These are phyloP conservation scores for Lepidocolaptes lacrymiger DNA, from an alignment of 2,797 vertebrate genomes.

Conservation along the genomic window DNA sequence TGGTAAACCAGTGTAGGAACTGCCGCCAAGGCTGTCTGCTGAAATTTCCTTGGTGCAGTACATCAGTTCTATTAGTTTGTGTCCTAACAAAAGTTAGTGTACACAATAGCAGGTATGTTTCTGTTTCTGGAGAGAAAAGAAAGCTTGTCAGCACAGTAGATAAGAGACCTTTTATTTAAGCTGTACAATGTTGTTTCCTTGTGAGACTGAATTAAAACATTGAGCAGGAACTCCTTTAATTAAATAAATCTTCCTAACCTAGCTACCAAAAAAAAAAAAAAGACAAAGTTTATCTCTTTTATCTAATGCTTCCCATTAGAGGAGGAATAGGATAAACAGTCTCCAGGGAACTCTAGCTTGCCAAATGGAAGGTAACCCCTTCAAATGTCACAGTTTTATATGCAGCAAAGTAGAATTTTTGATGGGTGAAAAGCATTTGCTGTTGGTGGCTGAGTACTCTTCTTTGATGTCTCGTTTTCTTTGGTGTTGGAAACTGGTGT, in stretches of 20 bases:
- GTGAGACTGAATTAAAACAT: background rate
- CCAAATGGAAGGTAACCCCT: background rate
- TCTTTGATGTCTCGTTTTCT: background rate
- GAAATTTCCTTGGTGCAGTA: background rate
- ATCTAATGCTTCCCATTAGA: background rate
- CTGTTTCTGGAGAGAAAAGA: background rate
- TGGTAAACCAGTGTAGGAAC: background rate
- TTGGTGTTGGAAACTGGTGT: background rate
- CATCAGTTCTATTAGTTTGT: constrained; percentile 4
- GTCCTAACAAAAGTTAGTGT: background rate
- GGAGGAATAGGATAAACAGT: background rate
- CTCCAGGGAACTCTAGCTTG: background rate
- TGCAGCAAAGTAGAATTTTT: background rate
- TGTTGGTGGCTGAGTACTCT: background rate
- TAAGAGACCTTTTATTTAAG: background rate
- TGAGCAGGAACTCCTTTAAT: background rate
- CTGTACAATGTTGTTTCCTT: background rate
- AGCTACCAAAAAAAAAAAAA: background rate
- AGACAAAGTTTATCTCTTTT: background rate
- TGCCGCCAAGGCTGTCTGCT: background rate
- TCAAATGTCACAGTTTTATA: background rate
- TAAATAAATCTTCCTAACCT: background rate
- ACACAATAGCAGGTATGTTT: background rate
- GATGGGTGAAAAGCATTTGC: background rate
- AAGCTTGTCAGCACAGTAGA: background rate